These are phyloP conservation scores for Tethea ocularis DNA, from an alignment of 2,888 invertebrate genomes.

Conservation along the genomic window DNA sequence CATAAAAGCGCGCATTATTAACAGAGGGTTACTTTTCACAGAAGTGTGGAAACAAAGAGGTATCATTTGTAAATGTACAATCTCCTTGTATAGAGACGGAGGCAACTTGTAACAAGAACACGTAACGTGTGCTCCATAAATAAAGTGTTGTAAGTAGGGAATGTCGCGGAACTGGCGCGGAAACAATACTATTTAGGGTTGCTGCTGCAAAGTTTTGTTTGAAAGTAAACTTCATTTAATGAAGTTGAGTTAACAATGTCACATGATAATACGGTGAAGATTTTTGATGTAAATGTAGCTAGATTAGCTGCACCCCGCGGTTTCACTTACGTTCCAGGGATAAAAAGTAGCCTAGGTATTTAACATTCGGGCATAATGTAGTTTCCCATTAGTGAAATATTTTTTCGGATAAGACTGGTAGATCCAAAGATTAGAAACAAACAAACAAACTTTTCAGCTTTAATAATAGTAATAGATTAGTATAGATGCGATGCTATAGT, in stretches of 20 bases:
- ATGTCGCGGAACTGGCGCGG: slow-evolving; percentile 5
- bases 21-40: neutral
- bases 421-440: too few relatives aligned
- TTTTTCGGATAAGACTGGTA: too few relatives aligned
- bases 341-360: too few relatives aligned
- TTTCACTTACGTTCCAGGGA: too few relatives aligned
- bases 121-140: slow-evolving; percentile 7
- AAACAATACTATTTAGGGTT: slow-evolving; percentile 2
- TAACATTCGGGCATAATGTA: too few relatives aligned
- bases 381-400: too few relatives aligned
- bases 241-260: neutral
- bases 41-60: slow-evolving; percentile 4
- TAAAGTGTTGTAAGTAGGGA: neutral
- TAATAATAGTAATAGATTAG: too few relatives aligned
- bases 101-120: slow-evolving; percentile 11
- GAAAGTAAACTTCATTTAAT: neutral
- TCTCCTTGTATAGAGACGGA: neutral
- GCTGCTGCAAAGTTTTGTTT: neutral
- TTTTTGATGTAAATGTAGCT: too few relatives aligned
- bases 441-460: too few relatives aligned
- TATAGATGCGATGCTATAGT: too few relatives aligned
- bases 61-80: neutral
- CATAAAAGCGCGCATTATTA: neutral
- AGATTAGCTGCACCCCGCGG: too few relatives aligned
- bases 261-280: neutral